phyloP scores from a whole-genome alignment of 1,140 invertebrate genomes.

The Parapsyche elsis region DNA sequence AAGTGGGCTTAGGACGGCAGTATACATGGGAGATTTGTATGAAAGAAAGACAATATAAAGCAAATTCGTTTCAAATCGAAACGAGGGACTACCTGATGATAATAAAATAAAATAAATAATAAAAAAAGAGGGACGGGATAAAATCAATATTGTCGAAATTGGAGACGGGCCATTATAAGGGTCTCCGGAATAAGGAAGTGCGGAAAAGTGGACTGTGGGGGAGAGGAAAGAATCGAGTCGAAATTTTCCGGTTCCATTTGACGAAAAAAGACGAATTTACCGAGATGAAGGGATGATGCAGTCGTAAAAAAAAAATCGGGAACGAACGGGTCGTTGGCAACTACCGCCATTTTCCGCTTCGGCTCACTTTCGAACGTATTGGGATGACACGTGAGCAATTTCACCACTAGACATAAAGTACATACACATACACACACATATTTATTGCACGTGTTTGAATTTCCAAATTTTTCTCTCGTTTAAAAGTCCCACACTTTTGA shows the following conservation, averaged over 20 bases:
- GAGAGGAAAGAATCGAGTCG: not conserved
- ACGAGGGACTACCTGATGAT: no score
- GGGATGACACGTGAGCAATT: slow-evolving; percentile 24
- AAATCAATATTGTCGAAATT: slow-evolving; percentile 10
- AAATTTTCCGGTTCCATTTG: slow-evolving; percentile 27
- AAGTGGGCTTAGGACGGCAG: no score
- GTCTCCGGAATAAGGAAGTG: slow-evolving; percentile 14
- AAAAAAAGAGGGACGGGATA: not conserved
- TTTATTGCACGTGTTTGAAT: no score
- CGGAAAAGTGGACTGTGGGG: not conserved
- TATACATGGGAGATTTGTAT: no score
- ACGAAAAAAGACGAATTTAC: slow-evolving; percentile 18
- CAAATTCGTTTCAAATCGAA: no score
- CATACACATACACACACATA: no score
- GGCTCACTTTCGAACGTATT: slow-evolving; percentile 25
- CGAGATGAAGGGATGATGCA: slow-evolving; percentile 28
- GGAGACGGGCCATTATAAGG: not conserved
- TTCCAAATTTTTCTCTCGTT: no score
- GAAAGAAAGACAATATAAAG: no score
- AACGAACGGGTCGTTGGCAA: not conserved
- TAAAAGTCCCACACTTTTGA: no score
- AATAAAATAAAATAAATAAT: not conserved
- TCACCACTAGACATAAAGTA: not conserved
- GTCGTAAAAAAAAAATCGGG: slow-evolving; percentile 15
- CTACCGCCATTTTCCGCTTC: slow-evolving; percentile 43